Percentiles rank a stretch among this genome's conserved stretches.
These are phyloP conservation scores for Istiophorus platypterus DNA, from an alignment of 2,113 vertebrate species.

Conservation along the genomic window DNA sequence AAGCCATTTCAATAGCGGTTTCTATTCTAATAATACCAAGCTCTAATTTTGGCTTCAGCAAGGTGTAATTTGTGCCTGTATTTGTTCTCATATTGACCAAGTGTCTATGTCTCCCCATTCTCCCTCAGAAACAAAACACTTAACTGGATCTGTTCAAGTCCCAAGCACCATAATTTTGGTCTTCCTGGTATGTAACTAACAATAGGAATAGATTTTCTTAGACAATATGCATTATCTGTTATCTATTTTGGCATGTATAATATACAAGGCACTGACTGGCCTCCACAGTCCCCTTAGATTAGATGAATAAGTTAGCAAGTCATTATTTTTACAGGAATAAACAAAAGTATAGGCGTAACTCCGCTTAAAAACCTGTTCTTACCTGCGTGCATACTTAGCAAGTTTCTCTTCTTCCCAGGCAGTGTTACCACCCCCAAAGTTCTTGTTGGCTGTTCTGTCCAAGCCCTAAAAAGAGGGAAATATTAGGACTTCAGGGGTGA, in stretches of 20 bases:
- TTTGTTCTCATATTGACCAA: no score
- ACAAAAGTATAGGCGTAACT: background rate
- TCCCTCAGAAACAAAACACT: no score
- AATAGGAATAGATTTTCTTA: background rate
- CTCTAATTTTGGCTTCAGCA: no score
- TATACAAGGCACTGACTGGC: no score
- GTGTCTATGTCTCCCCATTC: no score
- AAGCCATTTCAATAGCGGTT: no score
- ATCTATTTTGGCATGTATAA: background rate
- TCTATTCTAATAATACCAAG: no score
- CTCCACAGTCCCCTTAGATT: background rate
- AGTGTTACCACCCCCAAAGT: conserved; percentile 97
- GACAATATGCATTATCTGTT: background rate
- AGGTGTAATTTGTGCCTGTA: no score
- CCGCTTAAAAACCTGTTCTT: conserved; percentile 4
- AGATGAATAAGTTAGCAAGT: background rate
- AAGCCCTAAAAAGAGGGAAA: conserved; percentile 85
- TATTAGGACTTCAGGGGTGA: background rate
- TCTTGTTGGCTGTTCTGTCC: conserved; percentile 92
- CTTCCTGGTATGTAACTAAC: background rate
- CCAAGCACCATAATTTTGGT: no score
- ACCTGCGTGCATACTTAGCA: conserved; percentile 96
- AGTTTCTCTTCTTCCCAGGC: conserved; percentile 98
- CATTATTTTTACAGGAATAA: background rate
- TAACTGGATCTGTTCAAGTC: no score